A percentile compares a stretch with the other conserved stretches of the same genome.
These are phyloP conservation scores for Cossypha heuglini DNA, from an alignment of 2,797 vertebrate genomes.

Conservation along the genomic window DNA sequence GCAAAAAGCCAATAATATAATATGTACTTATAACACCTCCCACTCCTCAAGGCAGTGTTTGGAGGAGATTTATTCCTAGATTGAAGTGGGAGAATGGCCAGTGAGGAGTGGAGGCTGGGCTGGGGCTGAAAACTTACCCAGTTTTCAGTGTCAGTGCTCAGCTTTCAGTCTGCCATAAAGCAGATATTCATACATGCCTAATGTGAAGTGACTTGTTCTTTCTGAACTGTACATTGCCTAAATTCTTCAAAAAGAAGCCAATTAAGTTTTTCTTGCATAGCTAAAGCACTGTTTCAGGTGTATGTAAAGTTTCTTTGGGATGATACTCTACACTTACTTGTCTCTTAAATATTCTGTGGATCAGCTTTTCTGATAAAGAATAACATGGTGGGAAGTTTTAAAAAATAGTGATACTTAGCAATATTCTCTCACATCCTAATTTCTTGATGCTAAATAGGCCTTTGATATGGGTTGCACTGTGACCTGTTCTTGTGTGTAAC, in stretches of 20 bases:
- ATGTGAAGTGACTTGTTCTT: not conserved
- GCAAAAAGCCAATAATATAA: too few relatives aligned
- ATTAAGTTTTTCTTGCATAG: not conserved
- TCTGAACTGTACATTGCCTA: not conserved
- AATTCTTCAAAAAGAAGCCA: not conserved
- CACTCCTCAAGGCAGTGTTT: not conserved
- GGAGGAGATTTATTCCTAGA: not conserved
- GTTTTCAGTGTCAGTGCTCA: not conserved
- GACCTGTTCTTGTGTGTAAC: fast-evolving
- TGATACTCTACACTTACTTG: fast-evolving
- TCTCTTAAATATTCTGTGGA: not conserved
- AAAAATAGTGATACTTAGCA: not conserved
- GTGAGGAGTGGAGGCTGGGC: not conserved
- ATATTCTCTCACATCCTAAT: not conserved
- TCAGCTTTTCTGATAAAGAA: not conserved
- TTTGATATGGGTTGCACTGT: not conserved
- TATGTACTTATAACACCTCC: not conserved
- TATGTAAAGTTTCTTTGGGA: not conserved
- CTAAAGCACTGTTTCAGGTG: not conserved
- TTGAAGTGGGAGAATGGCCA: not conserved
- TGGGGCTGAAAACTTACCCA: not conserved
- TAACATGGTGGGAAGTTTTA: fast-evolving
- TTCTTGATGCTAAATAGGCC: not conserved
- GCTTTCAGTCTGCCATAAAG: not conserved
- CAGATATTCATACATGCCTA: fast-evolving